A percentile compares a stretch with the other conserved stretches of the same genome.
Evolutionary conservation across 2,888 invertebrate species (phyloP).

Genomic region (Chymomyza fuscimana): DNA sequence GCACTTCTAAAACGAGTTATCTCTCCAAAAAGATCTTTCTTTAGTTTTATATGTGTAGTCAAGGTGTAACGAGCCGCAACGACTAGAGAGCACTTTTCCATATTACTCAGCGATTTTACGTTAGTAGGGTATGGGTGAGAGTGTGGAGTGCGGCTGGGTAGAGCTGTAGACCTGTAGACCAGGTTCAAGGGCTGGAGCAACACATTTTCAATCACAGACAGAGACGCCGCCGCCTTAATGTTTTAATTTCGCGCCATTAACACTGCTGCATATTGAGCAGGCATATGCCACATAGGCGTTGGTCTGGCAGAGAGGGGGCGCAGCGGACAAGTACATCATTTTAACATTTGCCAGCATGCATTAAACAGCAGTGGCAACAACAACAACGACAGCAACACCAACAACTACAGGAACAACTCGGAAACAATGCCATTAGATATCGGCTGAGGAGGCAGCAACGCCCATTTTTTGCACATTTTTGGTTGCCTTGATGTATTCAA

Average conservation of each 20-base stretch:
- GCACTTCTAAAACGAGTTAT: background rate
- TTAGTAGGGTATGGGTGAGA: background rate
- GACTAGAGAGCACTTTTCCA: constrained; percentile 52
- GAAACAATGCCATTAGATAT: constrained; percentile 71
- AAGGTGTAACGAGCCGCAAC: constrained; percentile 35
- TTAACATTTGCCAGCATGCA: constrained; percentile 70
- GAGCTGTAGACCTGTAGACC: background rate
- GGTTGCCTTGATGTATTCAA: constrained; percentile 58
- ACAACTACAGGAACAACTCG: constrained; percentile 41
- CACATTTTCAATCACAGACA: constrained; percentile 62
- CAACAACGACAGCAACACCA: constrained; percentile 10
- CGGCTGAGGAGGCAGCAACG: constrained; percentile 48
- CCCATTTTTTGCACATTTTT: constrained; percentile 74
- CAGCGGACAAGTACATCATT: constrained; percentile 57
- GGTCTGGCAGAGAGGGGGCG: background rate
- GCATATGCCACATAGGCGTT: constrained; percentile 49
- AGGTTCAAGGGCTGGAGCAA: constrained; percentile 5
- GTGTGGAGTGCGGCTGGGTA: too few species aligned
- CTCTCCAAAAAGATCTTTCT: background rate
- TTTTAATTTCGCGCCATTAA: constrained; percentile 70
- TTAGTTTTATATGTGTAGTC: constrained; percentile 1
- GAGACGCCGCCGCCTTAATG: constrained; percentile 55
- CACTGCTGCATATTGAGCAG: constrained; percentile 65
- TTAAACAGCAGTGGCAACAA: constrained; percentile 54
- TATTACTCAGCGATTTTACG: constrained; percentile 63